These are phyloP conservation scores for Diprion similis DNA, from an alignment of 1,140 invertebrate species.

Conservation along the genomic window DNA sequence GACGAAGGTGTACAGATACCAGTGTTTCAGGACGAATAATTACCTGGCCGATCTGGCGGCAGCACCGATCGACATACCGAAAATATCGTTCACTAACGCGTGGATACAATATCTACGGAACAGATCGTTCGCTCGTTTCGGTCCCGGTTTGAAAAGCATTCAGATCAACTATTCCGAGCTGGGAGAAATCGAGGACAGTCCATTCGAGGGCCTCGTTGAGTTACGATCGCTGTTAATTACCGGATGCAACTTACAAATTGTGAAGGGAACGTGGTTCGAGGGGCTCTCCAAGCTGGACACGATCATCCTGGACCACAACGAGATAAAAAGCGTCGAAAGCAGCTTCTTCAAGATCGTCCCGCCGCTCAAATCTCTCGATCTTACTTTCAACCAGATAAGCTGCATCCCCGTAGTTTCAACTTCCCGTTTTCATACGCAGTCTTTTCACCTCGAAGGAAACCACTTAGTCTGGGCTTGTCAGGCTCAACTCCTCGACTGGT, in stretches of 20 bases:
- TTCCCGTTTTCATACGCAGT: background rate
- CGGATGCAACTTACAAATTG: slow-evolving; percentile 17
- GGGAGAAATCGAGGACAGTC: slow-evolving; percentile 24
- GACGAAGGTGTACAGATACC: background rate
- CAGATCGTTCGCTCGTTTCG: slow-evolving; percentile 17
- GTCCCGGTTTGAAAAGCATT: slow-evolving; percentile 13
- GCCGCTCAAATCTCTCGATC: slow-evolving; percentile 20
- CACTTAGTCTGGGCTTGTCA: background rate
- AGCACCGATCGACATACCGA: slow-evolving; percentile 12
- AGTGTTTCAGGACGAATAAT: slow-evolving; percentile 10
- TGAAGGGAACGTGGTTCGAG: slow-evolving; percentile 28
- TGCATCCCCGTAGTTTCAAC: slow-evolving; percentile 13
- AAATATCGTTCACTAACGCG: slow-evolving; percentile 24
- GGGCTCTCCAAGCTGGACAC: slow-evolving; percentile 17
- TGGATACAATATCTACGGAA: slow-evolving; percentile 9
- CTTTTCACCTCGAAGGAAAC: background rate
- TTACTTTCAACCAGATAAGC: slow-evolving; percentile 23
- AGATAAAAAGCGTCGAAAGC: slow-evolving; percentile 16
- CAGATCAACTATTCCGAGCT: slow-evolving; percentile 21
- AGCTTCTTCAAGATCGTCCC: slow-evolving; percentile 20
- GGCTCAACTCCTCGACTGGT: slow-evolving; percentile 17
- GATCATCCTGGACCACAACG: slow-evolving; percentile 20
- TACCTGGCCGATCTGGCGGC: slow-evolving; percentile 16
- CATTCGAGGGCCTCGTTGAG: slow-evolving; percentile 24
- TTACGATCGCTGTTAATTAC: slow-evolving; percentile 21